These are phyloP conservation scores for Subanguina moxae DNA, from an alignment of 1,140 invertebrate species.

Conservation along the genomic window DNA sequence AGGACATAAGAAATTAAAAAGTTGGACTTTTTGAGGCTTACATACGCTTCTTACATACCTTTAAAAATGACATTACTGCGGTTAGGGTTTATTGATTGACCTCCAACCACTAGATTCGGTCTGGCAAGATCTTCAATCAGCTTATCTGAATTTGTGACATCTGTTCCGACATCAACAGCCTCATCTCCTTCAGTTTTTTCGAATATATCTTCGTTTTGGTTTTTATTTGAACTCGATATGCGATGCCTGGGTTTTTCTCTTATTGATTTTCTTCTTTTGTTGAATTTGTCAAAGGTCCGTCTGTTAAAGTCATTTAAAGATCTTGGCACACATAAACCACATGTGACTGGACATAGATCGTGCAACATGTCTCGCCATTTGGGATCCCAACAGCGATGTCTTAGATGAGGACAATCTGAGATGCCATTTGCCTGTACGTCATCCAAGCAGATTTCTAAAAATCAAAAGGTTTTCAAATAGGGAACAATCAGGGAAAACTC, in stretches of 20 bases:
- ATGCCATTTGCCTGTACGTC: neutral
- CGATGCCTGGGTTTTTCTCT: neutral
- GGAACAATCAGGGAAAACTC: too few relatives aligned
- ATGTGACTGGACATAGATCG: neutral
- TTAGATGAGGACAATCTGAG: neutral
- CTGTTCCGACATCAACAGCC: neutral
- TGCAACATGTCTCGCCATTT: neutral
- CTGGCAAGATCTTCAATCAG: neutral
- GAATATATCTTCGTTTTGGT: neutral
- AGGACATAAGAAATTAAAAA: neutral
- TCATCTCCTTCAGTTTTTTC: neutral
- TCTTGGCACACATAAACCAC: neutral
- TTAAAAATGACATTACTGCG: neutral
- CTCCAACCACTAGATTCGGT: neutral
- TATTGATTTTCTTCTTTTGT: neutral
- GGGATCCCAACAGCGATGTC: constrained; percentile 1
- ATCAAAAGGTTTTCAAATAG: too few relatives aligned
- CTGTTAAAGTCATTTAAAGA: neutral
- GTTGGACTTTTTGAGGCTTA: neutral
- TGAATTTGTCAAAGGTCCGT: neutral
- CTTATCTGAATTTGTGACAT: neutral
- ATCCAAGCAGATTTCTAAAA: too few relatives aligned
- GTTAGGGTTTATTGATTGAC: neutral
- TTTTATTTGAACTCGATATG: neutral
- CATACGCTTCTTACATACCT: neutral